Evolutionary conservation across 1,140 invertebrate genomes (phyloP), one percentile per base, ranked within the genome.

Genomic region (Idris sp.): DNA sequence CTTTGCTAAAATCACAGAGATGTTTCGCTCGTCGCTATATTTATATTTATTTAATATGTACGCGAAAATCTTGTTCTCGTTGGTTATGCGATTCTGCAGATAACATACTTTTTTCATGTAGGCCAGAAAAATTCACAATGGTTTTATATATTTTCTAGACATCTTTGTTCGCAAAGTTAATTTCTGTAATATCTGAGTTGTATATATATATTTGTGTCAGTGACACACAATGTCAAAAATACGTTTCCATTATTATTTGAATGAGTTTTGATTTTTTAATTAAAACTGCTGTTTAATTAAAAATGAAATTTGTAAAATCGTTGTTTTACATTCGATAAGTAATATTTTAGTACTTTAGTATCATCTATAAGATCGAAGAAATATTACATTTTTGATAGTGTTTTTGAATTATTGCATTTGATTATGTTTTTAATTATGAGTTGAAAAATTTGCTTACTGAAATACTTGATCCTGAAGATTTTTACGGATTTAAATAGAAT

Each of bases 1-100:
- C 35, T 43, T 19, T 16, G 16, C 61, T 64, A 56, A 48, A 68
- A 68, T 68, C 51, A 69, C 65, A 59, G 65, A 58, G 44, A 68
- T 41, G 31, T 38, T 48, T 58, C 31, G 22, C 56, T 13, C 11
- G 36, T 15, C 31, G 30, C 41, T 56, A 56, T 44, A 13, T 44
- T 35, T 5, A 19, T 22, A 15, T 51, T 46, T 26, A 28, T 38
- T 44, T 30, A 40, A 35, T 41, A 43, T 41, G 33, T 51, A 41
- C 31, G 15, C 25, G n/a, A n/a, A n/a, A n/a, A n/a, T n/a, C n/a
- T n/a, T n/a, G n/a, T n/a, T n/a, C n/a, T n/a, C n/a, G n/a, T n/a
- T n/a, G n/a, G n/a, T n/a, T n/a, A n/a, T n/a, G n/a, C n/a, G n/a
- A n/a, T n/a, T n/a, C n/a, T n/a, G n/a, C n/a, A n/a, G n/a, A n/a